These are phyloP conservation scores for Brachylomia viminalis DNA, from an alignment of 2,888 invertebrate genomes.

Conservation along the genomic window DNA sequence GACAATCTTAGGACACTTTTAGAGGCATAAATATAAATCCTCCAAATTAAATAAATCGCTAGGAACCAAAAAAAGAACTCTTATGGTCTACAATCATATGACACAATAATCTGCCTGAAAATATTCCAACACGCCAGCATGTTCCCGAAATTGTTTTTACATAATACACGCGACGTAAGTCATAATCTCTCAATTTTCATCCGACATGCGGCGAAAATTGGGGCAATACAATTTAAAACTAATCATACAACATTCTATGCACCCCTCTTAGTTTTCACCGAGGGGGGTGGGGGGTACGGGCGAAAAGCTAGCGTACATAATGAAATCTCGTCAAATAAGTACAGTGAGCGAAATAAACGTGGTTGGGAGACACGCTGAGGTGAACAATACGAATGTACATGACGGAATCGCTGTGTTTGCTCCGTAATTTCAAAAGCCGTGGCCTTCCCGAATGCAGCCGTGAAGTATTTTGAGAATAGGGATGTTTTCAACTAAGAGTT, in stretches of 20 bases:
- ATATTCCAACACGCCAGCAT: conserved; percentile 30
- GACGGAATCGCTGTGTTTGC: conserved; percentile 74
- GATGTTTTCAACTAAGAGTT: conserved; percentile 49
- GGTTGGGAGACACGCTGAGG: conserved; percentile 59
- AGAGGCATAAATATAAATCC: not conserved
- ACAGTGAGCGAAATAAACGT: conserved; percentile 74
- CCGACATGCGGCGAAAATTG: conserved; percentile 62
- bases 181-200: conserved; percentile 63
- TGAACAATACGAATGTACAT: conserved; percentile 69
- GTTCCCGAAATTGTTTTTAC: conserved; percentile 53
- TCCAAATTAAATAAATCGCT: conserved; percentile 3
- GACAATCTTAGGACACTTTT: not conserved
- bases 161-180: conserved; percentile 46
- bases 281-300: conserved; percentile 33
- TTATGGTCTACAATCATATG: conserved; percentile 7
- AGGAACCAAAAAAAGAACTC: not conserved
- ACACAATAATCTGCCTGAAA: conserved; percentile 7
- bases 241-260: conserved; percentile 65
- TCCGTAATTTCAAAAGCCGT: conserved; percentile 74
- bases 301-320: conserved; percentile 79
- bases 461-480: conserved; percentile 51
- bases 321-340: conserved; percentile 80
- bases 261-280: conserved; percentile 59
- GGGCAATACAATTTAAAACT: conserved; percentile 72
- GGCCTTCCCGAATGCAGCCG: conserved; percentile 38